These are phyloP conservation scores for Macquaria australasica DNA, from an alignment of 2,113 vertebrate genomes.

Conservation along the genomic window DNA sequence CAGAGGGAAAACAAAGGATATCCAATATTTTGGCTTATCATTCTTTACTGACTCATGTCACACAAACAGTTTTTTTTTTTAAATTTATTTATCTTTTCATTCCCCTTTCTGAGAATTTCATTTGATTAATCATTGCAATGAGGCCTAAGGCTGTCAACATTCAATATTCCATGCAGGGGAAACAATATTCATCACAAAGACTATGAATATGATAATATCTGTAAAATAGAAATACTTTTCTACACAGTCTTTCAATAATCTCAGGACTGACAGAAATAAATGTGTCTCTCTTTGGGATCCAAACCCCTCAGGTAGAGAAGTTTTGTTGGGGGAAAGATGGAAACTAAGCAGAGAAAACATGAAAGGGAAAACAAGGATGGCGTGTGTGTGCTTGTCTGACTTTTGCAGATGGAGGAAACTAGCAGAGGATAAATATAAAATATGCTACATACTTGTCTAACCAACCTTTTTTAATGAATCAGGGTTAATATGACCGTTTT, in stretches of 20 bases:
- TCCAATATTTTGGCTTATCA: not conserved
- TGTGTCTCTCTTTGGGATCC: not conserved
- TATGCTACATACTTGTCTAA: not conserved
- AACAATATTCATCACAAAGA: conserved; percentile 3
- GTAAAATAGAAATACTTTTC: not conserved
- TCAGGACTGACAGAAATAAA: conserved; percentile 4
- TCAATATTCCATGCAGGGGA: not conserved
- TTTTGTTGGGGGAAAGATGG: not conserved
- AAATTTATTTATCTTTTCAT: not conserved
- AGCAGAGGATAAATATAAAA: not conserved
- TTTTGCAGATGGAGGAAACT: not conserved
- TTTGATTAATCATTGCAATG: not conserved
- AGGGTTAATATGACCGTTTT: not conserved
- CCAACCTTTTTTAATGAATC: not conserved
- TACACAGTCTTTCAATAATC: conserved; percentile 15
- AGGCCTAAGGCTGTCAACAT: not conserved
- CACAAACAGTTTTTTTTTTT: no score
- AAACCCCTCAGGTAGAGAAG: not conserved
- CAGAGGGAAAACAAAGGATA: not conserved
- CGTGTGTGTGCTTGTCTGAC: not conserved
- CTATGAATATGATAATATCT: conserved; percentile 5
- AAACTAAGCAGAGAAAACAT: not conserved
- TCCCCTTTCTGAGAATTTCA: not conserved
- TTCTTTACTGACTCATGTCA: not conserved
- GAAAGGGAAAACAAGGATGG: not conserved